Conservation (phyloP, 2,797 vertebrate species). For the Poecilia velifera region DNA sequence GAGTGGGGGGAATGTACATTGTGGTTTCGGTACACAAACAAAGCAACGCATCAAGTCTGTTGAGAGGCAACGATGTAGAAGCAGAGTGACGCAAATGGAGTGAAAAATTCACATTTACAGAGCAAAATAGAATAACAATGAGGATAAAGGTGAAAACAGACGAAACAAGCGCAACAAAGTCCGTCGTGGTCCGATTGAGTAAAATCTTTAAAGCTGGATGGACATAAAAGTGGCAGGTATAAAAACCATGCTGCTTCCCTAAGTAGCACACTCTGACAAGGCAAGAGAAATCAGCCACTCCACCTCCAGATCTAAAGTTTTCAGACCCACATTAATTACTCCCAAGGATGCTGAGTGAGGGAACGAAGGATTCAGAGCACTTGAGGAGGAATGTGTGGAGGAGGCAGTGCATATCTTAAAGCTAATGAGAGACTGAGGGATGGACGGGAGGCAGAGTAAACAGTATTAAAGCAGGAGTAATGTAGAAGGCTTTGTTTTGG, state of each 20-base stretch:
- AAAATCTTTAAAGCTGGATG: slow-evolving; percentile 19
- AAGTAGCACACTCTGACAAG: slow-evolving; percentile 16
- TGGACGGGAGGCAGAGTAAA: slow-evolving; percentile 51
- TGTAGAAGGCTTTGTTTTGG: slow-evolving; percentile 64
- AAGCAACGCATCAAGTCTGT: background rate
- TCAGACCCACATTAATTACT: slow-evolving; percentile 33
- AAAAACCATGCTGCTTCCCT: slow-evolving; percentile 22
- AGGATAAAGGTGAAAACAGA: slow-evolving; percentile 16
- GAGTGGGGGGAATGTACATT: slow-evolving; percentile 39
- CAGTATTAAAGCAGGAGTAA: slow-evolving; percentile 52
- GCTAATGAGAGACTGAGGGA: slow-evolving; percentile 50
- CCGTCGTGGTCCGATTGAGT: background rate
- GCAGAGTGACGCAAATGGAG: slow-evolving; percentile 2
- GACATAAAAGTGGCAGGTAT: slow-evolving; percentile 35
- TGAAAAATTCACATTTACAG: slow-evolving; percentile 10
- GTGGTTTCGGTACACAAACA: slow-evolving; percentile 35
- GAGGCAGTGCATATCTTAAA: slow-evolving; percentile 35
- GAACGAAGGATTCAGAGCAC: slow-evolving; percentile 23
- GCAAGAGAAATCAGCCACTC: slow-evolving; percentile 19
- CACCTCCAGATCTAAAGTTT: slow-evolving; percentile 22
- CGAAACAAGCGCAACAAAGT: background rate
- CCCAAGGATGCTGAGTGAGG: slow-evolving; percentile 39
- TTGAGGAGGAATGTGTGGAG: slow-evolving; percentile 53
- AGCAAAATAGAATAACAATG: background rate
- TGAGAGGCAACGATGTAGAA: background rate